A percentile compares a stretch with the other conserved stretches of the same genome.
phyloP scores from a whole-genome alignment of 2,888 invertebrate species.

The Hypsopygia costalis region DNA sequence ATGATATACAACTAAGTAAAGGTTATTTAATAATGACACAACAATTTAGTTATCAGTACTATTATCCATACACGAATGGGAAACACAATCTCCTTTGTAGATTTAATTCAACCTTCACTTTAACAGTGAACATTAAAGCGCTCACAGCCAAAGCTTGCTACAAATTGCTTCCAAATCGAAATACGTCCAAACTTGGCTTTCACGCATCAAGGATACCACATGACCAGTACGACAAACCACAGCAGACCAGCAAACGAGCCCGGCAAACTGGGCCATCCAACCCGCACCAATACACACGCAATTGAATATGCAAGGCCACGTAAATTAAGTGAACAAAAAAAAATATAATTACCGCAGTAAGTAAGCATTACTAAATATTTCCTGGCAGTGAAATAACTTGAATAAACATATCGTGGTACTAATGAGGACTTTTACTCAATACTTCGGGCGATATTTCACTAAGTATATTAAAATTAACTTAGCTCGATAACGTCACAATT shows the following conservation, averaged over 20 bases:
- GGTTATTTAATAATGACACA: too few relatives aligned
- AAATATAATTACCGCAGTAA: background rate
- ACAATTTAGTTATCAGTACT: too few relatives aligned
- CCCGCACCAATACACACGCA: background rate
- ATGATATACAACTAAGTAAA: too few relatives aligned
- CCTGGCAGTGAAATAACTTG: background rate
- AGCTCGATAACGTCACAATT: too few relatives aligned
- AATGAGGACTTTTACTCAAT: too few relatives aligned
- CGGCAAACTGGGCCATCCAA: background rate
- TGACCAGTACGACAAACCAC: background rate
- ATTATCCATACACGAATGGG: too few relatives aligned
- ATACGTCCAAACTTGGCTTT: background rate
- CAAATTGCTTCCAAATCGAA: background rate
- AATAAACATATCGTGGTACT: too few relatives aligned
- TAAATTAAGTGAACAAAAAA: background rate
- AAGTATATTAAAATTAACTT: too few relatives aligned
- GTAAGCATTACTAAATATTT: too few relatives aligned
- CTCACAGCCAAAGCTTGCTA: background rate
- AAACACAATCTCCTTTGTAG: too few relatives aligned
- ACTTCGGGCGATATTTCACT: too few relatives aligned
- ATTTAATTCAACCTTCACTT: too few relatives aligned
- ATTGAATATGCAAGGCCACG: background rate
- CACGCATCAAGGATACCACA: background rate
- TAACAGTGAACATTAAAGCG: background rate
- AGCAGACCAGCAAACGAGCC: background rate